Percentiles rank a stretch among this genome's conserved stretches.
Conservation (phyloP, 2,888 invertebrate species). For the Drepanosiphum platanoidis region DNA sequence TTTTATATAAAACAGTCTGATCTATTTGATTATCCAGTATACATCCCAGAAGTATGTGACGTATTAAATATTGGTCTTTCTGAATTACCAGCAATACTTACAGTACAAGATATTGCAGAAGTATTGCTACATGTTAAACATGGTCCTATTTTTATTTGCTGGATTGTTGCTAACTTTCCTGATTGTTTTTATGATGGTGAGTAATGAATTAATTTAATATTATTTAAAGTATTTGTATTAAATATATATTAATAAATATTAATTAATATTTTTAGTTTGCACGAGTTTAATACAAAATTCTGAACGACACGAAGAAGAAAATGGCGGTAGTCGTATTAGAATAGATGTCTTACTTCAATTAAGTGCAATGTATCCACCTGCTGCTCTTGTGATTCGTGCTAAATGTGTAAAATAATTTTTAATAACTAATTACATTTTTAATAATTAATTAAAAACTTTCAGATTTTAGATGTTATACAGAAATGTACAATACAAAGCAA, state of each 20-base stretch:
- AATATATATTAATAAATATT: slow-evolving; percentile 63
- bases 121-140: slow-evolving; percentile 89
- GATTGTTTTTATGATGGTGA: slow-evolving; percentile 89
- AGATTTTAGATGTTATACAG: too few species aligned
- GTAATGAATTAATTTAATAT: neutral
- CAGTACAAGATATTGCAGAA: slow-evolving; percentile 84
- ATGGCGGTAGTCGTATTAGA: slow-evolving; percentile 75
- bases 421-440: neutral
- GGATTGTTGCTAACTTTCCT: slow-evolving; percentile 93
- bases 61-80: slow-evolving; percentile 93
- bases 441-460: too few species aligned
- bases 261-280: slow-evolving; percentile 73
- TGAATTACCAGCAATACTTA: slow-evolving; percentile 88
- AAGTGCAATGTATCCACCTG: slow-evolving; percentile 89
- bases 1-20: slow-evolving; percentile 81
- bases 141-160: slow-evolving; percentile 88
- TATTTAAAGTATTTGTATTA: neutral
- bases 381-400: slow-evolving; percentile 84
- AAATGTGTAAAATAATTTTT: slow-evolving; percentile 75
- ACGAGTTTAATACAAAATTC: slow-evolving; percentile 86
- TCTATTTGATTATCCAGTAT: slow-evolving; percentile 93
- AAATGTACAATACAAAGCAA: too few species aligned
- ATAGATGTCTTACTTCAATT: slow-evolving; percentile 80
- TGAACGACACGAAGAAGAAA: slow-evolving; percentile 89
- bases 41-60: slow-evolving; percentile 93